Base-by-base conservation (phyloP, 2,888 invertebrate species). In the Lagria hirta region DNA sequence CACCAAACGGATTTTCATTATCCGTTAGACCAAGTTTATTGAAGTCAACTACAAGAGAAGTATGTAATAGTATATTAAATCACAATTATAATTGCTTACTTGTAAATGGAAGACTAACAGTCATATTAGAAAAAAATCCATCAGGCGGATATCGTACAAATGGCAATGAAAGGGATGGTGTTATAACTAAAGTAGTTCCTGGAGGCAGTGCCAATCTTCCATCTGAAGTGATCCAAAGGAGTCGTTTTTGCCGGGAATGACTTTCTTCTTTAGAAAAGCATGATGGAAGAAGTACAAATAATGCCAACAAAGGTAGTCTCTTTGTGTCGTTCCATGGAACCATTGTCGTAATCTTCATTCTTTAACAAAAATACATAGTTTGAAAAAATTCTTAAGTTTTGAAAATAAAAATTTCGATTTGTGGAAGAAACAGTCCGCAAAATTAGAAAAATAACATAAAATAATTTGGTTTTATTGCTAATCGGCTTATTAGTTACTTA, bases 1-100 rank as follows among this genome's bases (percentile, higher is more conserved):
- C 84, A 8, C 90, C 90, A 61, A 87, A 84, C 0, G 90, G 90
- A 72, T 90, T 90, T 65, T 89, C 87, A 65, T 90, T 89, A 65
- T 90, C 90, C n/a, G 90, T 90, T 56, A 90, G 68, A 7, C 90
- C 90, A 52, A 90, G 72, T 68, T 87, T 86, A 70, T 88, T 88
- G 66, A 90, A 89, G 64, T 89, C 88, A 69, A 90, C 90, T 90
- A 68, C 50, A 49, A 41, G 44, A 43, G 8, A 17, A n/a, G 16
- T 7, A 29, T 21, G 18, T 22, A 34, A 23, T n/a, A 23, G 21
- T 18, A 23, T 35, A 17, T 8, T 4, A 38, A 32, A 32, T 18
- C 12, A 20, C 8, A n/a, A 18, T 21, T 20, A 4, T 11, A 32
- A 12, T 32, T 28, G 81, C 85, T 82, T 73, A 90, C 90, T 88